Conservation (phyloP, 2,113 vertebrate genomes). For the Gallinago media region DNA sequence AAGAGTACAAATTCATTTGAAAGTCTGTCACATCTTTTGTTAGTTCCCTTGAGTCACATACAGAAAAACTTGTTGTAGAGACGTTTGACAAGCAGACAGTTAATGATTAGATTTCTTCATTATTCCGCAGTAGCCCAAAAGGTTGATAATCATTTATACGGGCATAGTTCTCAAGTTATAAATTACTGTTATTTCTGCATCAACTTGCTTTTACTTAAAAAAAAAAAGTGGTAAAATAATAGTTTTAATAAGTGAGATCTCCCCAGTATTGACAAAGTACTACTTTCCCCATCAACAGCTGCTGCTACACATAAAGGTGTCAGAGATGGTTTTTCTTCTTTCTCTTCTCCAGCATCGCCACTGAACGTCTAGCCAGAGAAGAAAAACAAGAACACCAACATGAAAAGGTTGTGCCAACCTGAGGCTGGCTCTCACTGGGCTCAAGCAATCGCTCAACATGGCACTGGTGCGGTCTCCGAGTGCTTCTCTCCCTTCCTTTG, state of each 20-base stretch:
- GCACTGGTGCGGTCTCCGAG: not conserved
- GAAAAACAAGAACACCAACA: not conserved
- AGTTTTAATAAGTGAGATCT: not conserved
- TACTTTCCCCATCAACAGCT: not conserved
- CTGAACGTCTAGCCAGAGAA: not conserved
- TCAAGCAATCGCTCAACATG: not conserved
- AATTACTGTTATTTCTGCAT: conserved; percentile 22
- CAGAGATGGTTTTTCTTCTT: not conserved
- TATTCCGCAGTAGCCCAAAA: not conserved
- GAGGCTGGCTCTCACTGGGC: not conserved
- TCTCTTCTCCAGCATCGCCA: not conserved
- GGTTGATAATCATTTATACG: not conserved
- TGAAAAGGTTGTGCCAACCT: not conserved
- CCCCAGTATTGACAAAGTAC: not conserved
- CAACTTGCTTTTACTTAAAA: not conserved
- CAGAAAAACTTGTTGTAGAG: not conserved
- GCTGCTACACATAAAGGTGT: rapidly evolving
- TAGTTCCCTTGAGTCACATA: not conserved
- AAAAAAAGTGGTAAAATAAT: not conserved
- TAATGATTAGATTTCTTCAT: not conserved
- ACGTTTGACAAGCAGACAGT: not conserved
- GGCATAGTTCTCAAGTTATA: not conserved
- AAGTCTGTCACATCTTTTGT: not conserved
- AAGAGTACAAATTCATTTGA: not conserved
- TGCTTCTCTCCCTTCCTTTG: not conserved